Base-by-base conservation (phyloP, 2,888 invertebrate species). In the Papilio gigon region DNA sequence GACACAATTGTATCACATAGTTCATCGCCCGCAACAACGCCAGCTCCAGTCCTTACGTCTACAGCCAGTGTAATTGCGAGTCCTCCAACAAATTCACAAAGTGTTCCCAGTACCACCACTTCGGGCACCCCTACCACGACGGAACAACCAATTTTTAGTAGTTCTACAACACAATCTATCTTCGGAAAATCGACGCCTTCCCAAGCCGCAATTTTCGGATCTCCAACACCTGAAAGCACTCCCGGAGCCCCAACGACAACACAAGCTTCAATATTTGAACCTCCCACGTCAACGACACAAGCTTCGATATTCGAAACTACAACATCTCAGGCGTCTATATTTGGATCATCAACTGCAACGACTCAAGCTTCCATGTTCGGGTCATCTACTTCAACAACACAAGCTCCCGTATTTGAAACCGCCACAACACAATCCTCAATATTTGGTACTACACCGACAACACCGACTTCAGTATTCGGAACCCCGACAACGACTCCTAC, bases 81-180 rank as follows among this genome's bases (percentile, higher is more conserved):
- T 27, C 62, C 78, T 6, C 65, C 78, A 4, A 69, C 72, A 11
- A 72, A 76, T 42, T 72, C 77, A 0, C 74, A 74, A 58, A 76
- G 74, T 27, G 72, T 75, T 14, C 77, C 77, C 14, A 68, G 78
- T 3, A 78, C 80, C 0, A 74, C 77, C 50, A 71, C 81, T 30
- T 84, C 86, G 68, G 80, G 80, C 11, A 71, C 79, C 0, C 66
- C 80, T 2, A 64, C 77, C n/a, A 73, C 80, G 0, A 79, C 76
- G 3, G 75, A 72, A 67, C 60, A 76, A 25, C 72, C 80, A 17
- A 72, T 77, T 20, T 77, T 79, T 60, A 73, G 77, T 68, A 62
- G 76, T 25, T 62, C 75, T 4, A 70, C 80, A 9, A 74, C 79
- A 3, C 77, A 78, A 63, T 65, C 80, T n/a, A 73, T 77, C 20